Conservation (phyloP, 2,888 invertebrate species). For the Argyresthia albistria region DNA sequence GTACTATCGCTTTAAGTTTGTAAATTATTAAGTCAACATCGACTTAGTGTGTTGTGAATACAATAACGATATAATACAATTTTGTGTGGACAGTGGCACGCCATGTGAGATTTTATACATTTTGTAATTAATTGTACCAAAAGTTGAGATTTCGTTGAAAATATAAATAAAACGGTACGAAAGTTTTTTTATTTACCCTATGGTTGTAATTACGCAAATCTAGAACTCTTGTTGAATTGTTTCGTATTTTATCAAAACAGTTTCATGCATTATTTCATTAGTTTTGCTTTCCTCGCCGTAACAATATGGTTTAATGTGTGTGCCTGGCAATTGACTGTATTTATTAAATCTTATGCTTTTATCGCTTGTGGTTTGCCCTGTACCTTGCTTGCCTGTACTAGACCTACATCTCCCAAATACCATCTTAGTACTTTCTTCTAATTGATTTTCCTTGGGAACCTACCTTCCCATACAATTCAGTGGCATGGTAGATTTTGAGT, state of each 20-base stretch:
- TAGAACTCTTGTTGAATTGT: neutral
- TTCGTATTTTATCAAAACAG: neutral
- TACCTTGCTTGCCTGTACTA: neutral
- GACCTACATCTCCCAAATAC: too few species aligned
- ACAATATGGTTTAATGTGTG: too few species aligned
- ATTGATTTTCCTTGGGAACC: neutral
- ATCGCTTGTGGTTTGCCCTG: neutral
- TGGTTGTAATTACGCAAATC: neutral
- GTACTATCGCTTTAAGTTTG: slow-evolving; percentile 23
- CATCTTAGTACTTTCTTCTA: neutral
- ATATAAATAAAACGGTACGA: slow-evolving; percentile 34
- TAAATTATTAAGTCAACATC: neutral
- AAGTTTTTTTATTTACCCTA: neutral
- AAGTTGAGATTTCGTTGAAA: slow-evolving; percentile 69
- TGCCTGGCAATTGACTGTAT: neutral
- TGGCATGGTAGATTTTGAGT: neutral
- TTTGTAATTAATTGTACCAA: slow-evolving; percentile 66
- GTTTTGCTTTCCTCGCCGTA: neutral
- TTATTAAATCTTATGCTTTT: neutral
- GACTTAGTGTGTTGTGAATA: slow-evolving; percentile 4
- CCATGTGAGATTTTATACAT: slow-evolving; percentile 63
- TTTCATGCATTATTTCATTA: neutral
- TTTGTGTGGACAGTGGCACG: neutral
- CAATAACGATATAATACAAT: slow-evolving; percentile 26
- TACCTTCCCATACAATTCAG: neutral